Evolutionary conservation across 2,797 vertebrate genomes (phyloP).

Genomic region (Serranus cabrilla): DNA sequence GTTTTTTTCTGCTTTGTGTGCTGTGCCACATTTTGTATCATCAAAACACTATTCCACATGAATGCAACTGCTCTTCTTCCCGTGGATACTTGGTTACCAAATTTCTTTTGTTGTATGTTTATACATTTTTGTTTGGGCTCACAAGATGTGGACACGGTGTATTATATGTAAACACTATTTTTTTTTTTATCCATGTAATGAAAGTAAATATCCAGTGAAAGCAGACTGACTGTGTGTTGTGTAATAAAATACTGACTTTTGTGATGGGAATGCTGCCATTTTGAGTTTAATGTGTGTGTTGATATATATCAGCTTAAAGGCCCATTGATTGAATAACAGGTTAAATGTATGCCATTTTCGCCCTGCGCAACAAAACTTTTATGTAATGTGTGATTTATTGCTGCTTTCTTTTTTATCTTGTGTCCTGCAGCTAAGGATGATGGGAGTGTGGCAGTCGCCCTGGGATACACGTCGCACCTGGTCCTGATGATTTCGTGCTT

Average conservation of each 20-base stretch:
- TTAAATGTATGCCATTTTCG: constrained; percentile 3
- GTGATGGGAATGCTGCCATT: constrained; percentile 31
- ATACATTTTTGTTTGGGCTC: constrained; percentile 53
- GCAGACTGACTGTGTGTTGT: constrained; percentile 15
- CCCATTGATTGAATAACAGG: constrained; percentile 7
- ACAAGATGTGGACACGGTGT: constrained; percentile 51
- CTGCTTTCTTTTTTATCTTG: constrained; percentile 29
- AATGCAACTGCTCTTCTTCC: constrained; percentile 47
- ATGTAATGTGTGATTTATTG: constrained; percentile 3
- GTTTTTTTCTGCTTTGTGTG: constrained; percentile 20
- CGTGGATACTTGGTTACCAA: constrained; percentile 46
- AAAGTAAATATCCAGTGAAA: constrained; percentile 44
- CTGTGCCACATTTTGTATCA: constrained; percentile 24
- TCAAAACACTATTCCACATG: constrained; percentile 47
- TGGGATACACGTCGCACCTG: constrained; percentile 97
- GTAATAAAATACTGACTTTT: constrained; percentile 40
- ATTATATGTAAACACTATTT: constrained; percentile 31
- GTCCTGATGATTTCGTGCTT: constrained; percentile 99
- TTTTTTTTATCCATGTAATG: constrained; percentile 51
- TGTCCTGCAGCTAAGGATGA: constrained; percentile 93
- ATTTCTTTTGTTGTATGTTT: constrained; percentile 60
- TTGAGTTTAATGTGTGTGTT: constrained; percentile 40
- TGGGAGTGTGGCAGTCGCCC: constrained; percentile 95
- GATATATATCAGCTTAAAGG: constrained; percentile 22
- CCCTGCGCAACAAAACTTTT: constrained; percentile 17